Percentiles rank a stretch among this genome's conserved stretches.
Conservation (phyloP, 2,113 vertebrate species). For the Ibidorhyncha struthersii region DNA sequence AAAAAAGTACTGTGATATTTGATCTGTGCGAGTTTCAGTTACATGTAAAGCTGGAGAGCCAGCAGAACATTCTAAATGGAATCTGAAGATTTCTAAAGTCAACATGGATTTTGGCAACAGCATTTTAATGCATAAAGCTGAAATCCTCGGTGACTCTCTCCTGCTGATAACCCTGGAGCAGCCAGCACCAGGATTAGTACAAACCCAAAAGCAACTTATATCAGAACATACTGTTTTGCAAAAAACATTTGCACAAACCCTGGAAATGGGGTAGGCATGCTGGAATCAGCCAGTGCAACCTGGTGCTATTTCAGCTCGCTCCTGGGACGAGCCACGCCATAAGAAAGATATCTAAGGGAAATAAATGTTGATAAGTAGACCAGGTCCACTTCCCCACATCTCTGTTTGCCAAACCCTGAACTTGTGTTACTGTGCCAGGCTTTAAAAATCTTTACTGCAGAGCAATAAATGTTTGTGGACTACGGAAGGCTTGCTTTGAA, state of each 20-base stretch:
- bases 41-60: slow-evolving; percentile 19
- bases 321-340: background rate
- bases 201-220: background rate
- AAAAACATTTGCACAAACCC: background rate
- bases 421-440: slow-evolving; percentile 8
- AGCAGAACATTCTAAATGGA: slow-evolving; percentile 54
- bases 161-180: slow-evolving; percentile 1
- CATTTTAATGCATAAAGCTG: slow-evolving; percentile 27
- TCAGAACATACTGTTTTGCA: background rate
- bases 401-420: background rate
- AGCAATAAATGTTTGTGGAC: slow-evolving; percentile 7
- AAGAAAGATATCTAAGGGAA: slow-evolving; percentile 7
- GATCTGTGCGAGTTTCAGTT: slow-evolving; percentile 46
- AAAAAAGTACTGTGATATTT: slow-evolving; percentile 29
- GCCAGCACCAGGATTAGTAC: background rate
- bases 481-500: slow-evolving; percentile 15
- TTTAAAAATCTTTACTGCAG: background rate
- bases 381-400: slow-evolving; percentile 6
- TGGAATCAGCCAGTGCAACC: background rate
- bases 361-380: slow-evolving; percentile 17
- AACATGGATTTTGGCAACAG: slow-evolving; percentile 44
- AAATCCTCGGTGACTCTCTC: slow-evolving; percentile 19
- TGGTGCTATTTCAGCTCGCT: background rate
- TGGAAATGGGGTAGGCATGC: background rate
- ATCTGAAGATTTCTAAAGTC: slow-evolving; percentile 66